Evolutionary conservation across 2,888 invertebrate genomes (phyloP).

Genomic region (Altica lythri): DNA sequence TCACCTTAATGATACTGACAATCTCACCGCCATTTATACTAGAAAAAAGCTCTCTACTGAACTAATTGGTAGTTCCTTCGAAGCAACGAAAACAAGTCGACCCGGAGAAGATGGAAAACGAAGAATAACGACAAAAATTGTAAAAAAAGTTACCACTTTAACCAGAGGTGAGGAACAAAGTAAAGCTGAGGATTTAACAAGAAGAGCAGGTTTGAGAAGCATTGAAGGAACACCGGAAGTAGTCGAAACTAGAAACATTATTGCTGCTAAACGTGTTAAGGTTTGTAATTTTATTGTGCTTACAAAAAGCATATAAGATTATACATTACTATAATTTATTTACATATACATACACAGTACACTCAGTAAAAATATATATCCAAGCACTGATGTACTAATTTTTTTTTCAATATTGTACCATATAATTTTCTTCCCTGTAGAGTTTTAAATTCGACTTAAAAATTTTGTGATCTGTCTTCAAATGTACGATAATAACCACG

Average conservation of each 20-base stretch:
- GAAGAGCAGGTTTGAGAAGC: constrained; percentile 62
- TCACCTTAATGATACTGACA: constrained; percentile 50
- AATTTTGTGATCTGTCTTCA: too few species aligned
- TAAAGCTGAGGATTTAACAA: constrained; percentile 70
- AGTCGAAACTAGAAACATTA: constrained; percentile 60
- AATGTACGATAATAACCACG: too few species aligned
- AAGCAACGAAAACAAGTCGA: constrained; percentile 82
- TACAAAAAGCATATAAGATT: too few species aligned
- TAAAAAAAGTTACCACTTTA: constrained; percentile 86
- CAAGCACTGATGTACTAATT: too few species aligned
- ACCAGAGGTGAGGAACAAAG: constrained; percentile 84
- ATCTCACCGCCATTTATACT: constrained; percentile 78
- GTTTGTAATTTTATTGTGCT: constrained; percentile 57
- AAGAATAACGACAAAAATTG: constrained; percentile 83
- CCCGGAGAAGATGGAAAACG: constrained; percentile 78
- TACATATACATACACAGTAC: too few species aligned
- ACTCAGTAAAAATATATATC: too few species aligned
- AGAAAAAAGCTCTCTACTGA: constrained; percentile 83
- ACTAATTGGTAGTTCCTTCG: constrained; percentile 81
- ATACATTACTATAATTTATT: too few species aligned
- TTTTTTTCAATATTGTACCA: too few species aligned
- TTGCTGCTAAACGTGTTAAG: constrained; percentile 76
- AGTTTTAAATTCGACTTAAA: too few species aligned
- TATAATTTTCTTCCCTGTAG: too few species aligned
- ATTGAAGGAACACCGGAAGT: constrained; percentile 63